Base-by-base conservation (phyloP, 1,140 invertebrate genomes). In the Littorina saxatilis region DNA sequence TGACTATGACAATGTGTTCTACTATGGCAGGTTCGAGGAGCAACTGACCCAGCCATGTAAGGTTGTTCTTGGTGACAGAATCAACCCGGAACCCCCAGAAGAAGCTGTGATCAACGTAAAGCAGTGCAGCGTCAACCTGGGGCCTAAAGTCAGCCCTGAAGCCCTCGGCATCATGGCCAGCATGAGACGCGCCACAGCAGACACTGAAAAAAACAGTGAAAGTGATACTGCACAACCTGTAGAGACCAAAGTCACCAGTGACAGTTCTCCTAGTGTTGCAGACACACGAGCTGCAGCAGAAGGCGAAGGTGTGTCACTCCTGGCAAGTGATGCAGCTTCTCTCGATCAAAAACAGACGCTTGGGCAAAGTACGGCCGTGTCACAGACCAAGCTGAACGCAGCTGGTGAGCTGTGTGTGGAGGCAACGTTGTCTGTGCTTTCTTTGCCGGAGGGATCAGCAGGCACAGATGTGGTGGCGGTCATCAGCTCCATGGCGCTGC, bases 1-100 rank as follows among this genome's bases (percentile, higher is more conserved):
- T 37, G 66, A 68, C 32, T 68, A 39, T 39, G 23, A 39, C 9
- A 63, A 43, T 63, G 76, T 78, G 76, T 78, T 63, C 58, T 78
- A 63, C n/a, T 63, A 63, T 17, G 76, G 76, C 55, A 32, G 43
- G 17, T 61, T 63, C 29, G 76, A 78, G 39, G 32, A 78, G 58
- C 76, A 78, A 23, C 58, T 78, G 32, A 63, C 58, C 20, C 32
- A 63, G 27, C 35, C 27, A 37, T 78, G 76, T 58, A 63, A 40
- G 9, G 76, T 78, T 7, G 43, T 55, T 43, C 76, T 78, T n/a
- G 76, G 76, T 32, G 35, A 20, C 47, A 29, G 76, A 27, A 35
- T 78, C 13, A n/a, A 63, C 20, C 55, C 55, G 2, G 58, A 47
- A 50, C 13, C 27, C 23, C 4, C 20, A 15, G 37, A 40, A 0